phyloP scores from a whole-genome alignment of 2,113 vertebrate genomes.

The Python bivittatus region DNA sequence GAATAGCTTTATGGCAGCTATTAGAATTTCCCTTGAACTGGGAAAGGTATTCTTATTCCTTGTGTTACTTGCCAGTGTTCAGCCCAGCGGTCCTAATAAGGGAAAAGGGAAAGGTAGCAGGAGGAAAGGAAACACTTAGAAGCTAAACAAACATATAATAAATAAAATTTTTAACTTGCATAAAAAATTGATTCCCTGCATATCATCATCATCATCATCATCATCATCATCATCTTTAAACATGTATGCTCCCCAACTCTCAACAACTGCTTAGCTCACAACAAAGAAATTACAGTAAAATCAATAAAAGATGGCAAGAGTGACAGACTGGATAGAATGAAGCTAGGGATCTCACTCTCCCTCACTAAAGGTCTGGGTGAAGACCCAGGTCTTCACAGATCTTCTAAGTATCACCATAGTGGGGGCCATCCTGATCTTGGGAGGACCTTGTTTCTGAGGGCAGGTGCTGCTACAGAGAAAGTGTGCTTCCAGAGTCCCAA shows the following conservation, averaged over 20 bases:
- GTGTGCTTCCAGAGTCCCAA: background rate
- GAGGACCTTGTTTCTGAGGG: background rate
- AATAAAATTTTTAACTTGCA: background rate
- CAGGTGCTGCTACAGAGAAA: background rate
- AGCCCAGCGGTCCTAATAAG: background rate
- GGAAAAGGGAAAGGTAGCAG: background rate
- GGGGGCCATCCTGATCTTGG: background rate
- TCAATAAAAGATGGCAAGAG: background rate
- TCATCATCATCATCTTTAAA: background rate
- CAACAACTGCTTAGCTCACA: background rate
- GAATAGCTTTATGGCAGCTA: background rate
- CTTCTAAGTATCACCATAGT: background rate
- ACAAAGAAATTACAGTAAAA: background rate
- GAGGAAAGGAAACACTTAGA: background rate
- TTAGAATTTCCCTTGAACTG: background rate
- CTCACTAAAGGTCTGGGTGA: background rate
- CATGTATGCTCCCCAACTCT: background rate
- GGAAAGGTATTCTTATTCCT: background rate
- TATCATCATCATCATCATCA: background rate
- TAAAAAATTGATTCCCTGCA: background rate
- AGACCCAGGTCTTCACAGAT: background rate
- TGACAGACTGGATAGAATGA: background rate
- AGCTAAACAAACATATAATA: background rate
- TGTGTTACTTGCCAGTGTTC: background rate
- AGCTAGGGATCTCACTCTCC: background rate